phyloP scores from a whole-genome alignment of 2,113 vertebrate species.

The Stegostoma tigrinum region DNA sequence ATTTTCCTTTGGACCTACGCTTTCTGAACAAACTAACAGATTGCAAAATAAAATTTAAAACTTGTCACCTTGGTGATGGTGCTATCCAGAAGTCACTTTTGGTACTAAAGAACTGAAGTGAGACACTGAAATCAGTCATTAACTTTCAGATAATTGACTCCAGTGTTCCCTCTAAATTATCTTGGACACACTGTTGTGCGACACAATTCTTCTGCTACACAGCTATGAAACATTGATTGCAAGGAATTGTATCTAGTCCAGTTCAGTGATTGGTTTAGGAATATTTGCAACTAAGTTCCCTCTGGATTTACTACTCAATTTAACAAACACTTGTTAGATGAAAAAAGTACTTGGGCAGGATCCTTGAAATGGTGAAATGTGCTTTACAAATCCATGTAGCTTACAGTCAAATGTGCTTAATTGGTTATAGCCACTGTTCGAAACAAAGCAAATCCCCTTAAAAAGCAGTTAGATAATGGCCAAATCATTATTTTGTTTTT shows the following conservation, averaged over 20 bases:
- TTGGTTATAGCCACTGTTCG: neutral
- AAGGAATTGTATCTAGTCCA: no score
- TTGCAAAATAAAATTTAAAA: neutral
- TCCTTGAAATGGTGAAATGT: no score
- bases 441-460: neutral
- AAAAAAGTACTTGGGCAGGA: neutral
- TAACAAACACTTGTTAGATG: neutral
- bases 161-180: neutral
- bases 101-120: neutral
- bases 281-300: neutral
- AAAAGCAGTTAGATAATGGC: neutral
- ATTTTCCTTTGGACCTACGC: neutral
- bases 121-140: neutral
- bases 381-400: neutral
- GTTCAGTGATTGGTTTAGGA: neutral
- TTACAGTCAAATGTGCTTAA: neutral
- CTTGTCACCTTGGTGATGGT: neutral
- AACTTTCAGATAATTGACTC: neutral
- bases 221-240: no score
- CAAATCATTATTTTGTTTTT: neutral
- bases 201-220: no score
- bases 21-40: neutral
- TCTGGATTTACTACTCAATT: neutral
- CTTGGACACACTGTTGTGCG: no score
- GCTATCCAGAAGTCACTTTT: neutral